Base-by-base conservation (phyloP, 2,888 invertebrate genomes). In the Diaprepes abbreviatus region DNA sequence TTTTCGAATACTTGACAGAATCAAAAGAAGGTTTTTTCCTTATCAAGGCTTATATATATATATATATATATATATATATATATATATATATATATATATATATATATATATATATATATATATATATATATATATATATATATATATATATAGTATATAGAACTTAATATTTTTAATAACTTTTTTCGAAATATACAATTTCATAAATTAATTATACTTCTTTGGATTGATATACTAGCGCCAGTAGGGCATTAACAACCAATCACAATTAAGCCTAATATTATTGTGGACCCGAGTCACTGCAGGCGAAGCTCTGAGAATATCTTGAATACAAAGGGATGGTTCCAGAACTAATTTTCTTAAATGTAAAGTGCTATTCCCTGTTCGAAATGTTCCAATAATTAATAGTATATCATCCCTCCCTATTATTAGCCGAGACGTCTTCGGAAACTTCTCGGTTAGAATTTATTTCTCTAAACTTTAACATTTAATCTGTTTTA, bases 401-500 rank as follows among this genome's bases (percentile, higher is more conserved):
- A 80, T 80, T 80, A 79, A 80, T 79, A 79, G 79, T 76, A 77
- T 78, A 80, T 78, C 79, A 80, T 76, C 74, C 74, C 74, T 73
- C 74, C 74, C 78, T 74, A 77, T 78, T 79, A 78, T 76, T 76
- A 74, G 65, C 67, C 71, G 76, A 74, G 78, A 77, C 75, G 77
- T 76, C 77, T 77, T 77, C 65, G 55, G 45, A 59, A 65, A 71
- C 24, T 68, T 54, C 62, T 38, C 48, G 54, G 63, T 58, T 31
- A 43, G 40, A 69, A 69, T 69, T 69, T 69, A 69, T 69, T 69
- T 63, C 64, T 58, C 48, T 69, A 63, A 69, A 69, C 48, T 69
- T 69, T 69, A 69, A 69, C 68, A 60, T 69, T 64, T 69, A 69
- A 69, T 69, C 68, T 64, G 68, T 64, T 69, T 63, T 45, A 69